Evolutionary conservation across 2,888 invertebrate species (phyloP).

Genomic region (Cephus runcator): DNA sequence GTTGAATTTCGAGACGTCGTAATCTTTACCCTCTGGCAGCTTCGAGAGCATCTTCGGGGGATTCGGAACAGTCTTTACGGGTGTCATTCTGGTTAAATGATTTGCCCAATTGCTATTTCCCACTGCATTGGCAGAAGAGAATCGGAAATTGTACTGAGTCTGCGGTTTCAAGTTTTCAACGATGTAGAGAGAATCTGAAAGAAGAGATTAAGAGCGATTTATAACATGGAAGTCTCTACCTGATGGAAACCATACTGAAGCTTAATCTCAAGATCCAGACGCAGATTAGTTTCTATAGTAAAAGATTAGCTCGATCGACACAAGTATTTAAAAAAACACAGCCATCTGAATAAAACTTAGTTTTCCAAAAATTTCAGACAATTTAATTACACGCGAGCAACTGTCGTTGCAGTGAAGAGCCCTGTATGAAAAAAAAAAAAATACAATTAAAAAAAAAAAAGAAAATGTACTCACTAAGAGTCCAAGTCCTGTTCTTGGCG

Average conservation of each 20-base stretch:
- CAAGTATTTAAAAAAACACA: neutral
- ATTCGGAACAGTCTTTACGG: slow-evolving; percentile 80
- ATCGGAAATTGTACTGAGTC: slow-evolving; percentile 83
- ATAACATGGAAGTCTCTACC: neutral
- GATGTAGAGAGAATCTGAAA: slow-evolving; percentile 78
- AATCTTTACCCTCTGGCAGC: slow-evolving; percentile 51
- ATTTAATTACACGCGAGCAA: neutral
- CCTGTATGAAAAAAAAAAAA: no score
- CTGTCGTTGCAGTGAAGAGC: neutral
- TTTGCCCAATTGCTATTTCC: slow-evolving; percentile 82
- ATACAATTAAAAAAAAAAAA: slow-evolving; percentile 8
- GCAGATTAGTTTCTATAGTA: neutral
- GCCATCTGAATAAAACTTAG: neutral
- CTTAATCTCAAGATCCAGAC: no score
- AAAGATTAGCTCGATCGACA: neutral
- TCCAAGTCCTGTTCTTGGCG: slow-evolving; percentile 81
- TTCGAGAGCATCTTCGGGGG: slow-evolving; percentile 73
- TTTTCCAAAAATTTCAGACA: neutral
- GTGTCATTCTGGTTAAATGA: slow-evolving; percentile 76
- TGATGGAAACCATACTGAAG: no score
- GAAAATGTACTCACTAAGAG: slow-evolving; percentile 68
- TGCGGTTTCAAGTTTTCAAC: slow-evolving; percentile 83
- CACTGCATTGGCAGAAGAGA: slow-evolving; percentile 86
- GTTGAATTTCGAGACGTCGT: slow-evolving; percentile 73
- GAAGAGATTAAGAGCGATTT: neutral